Base-by-base conservation (phyloP, 2,888 invertebrate genomes). In the Aspidapion aeneum region DNA sequence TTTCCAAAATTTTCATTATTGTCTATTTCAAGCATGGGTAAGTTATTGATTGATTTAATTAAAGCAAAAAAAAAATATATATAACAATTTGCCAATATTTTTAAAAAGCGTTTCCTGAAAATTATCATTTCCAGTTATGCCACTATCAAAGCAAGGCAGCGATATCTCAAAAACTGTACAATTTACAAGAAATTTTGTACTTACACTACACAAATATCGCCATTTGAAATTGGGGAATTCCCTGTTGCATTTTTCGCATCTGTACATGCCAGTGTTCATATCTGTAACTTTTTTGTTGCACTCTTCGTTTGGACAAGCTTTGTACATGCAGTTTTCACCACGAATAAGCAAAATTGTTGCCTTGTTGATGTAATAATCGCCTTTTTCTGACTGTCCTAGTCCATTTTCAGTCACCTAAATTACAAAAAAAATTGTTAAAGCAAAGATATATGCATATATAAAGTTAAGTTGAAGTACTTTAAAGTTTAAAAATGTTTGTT, bases 211-310 rank as follows among this genome's bases (percentile, higher is more conserved):
- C 60, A 98, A 82, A 68, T 96, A 81, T 54, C 97, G 86, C 81
- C 94, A 94, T 74, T 93, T 94, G 79, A 89, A 98, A 71, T 90
- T 90, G 0, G 91, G 88, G 76, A 85, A 93, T 69, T 94, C 93
- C 61, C 87, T 83, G 74, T 90, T 87, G 78, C 99, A 99, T 79
- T 98, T 98, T 78, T 98, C 98, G 79, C 99, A 99, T 60, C 95
- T 85, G 80, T 88, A 98, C 75, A 89, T 84, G 0, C 94, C 94
- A 74, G 94, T 94, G 68, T 90, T 90, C 74, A 90, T 87, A 78
- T 98, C 96, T 7, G 94, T 82, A 0, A 98, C 84, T 80, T 99
- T 99, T 80, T 99, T 99, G 78, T 97, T 96, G 80, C 99, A 99
- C 59, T 88, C 88, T 1, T 90, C 87, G 58, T 86, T 85, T 0